Evolutionary conservation across 2,888 invertebrate species (phyloP).

Genomic region (Rhimphoctona megacephalus): DNA sequence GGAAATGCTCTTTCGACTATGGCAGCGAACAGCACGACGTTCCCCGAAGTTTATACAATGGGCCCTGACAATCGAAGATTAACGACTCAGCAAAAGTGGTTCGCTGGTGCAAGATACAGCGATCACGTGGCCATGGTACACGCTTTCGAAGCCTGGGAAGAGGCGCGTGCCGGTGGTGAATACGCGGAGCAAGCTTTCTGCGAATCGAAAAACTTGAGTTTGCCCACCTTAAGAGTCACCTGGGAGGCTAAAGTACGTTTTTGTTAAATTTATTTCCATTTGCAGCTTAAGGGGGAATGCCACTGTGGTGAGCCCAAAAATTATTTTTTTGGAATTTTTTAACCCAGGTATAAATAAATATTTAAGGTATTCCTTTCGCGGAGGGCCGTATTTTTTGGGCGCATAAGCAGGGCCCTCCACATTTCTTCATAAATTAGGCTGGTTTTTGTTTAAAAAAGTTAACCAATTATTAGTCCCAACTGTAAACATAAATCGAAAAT

Average conservation of each 20-base stretch:
- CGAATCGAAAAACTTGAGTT: conserved; percentile 95
- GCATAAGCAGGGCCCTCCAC: too few relatives aligned
- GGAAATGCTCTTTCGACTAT: conserved; percentile 97
- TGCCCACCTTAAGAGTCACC: conserved; percentile 95
- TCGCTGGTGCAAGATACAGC: conserved; percentile 94
- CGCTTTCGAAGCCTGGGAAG: conserved; percentile 94
- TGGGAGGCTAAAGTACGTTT: conserved; percentile 92
- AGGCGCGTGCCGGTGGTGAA: conserved; percentile 89
- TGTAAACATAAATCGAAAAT: too few relatives aligned
- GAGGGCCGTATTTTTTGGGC: too few relatives aligned
- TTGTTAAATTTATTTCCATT: neutral
- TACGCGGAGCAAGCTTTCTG: conserved; percentile 94
- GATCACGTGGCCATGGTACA: conserved; percentile 98
- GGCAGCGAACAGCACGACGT: conserved; percentile 97
- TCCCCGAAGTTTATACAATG: conserved; percentile 96
- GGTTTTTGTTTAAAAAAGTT: too few relatives aligned
- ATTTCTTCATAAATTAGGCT: too few relatives aligned
- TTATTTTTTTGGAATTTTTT: too few relatives aligned
- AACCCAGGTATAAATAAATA: too few relatives aligned
- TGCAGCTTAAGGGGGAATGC: too few relatives aligned
- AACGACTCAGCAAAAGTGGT: conserved; percentile 93
- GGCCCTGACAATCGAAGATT: conserved; percentile 91
- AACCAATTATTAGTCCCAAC: too few relatives aligned
- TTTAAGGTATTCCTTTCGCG: too few relatives aligned
- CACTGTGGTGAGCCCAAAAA: too few relatives aligned